Percentiles rank a stretch among this genome's conserved stretches.
Evolutionary conservation across 2,113 vertebrate genomes (phyloP).

Genomic region (Hiodon alosoides): DNA sequence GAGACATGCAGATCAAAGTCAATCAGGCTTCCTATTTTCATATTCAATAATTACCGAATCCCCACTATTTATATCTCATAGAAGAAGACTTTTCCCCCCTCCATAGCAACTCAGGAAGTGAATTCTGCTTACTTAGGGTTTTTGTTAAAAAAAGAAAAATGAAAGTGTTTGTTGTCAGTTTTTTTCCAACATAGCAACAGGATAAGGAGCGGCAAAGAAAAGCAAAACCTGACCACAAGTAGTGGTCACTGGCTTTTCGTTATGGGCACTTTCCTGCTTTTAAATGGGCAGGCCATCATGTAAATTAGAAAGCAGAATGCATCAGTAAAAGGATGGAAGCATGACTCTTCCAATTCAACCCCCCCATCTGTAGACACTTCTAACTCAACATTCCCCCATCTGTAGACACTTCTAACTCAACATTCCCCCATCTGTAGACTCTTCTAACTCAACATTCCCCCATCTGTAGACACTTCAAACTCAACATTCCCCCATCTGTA

Average conservation of each 20-base stretch:
- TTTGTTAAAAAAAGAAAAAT: conserved; percentile 36
- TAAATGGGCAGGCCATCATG: conserved; percentile 24
- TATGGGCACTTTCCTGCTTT: conserved; percentile 14
- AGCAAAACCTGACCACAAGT: conserved; percentile 34
- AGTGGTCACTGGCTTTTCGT: conserved; percentile 22
- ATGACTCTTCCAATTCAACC: no score
- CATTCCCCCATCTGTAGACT: no score
- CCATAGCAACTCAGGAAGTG: conserved; percentile 49
- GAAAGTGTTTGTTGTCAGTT: conserved; percentile 37
- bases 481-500: no score
- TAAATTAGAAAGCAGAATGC: conserved; percentile 10
- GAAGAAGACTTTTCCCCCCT: conserved; percentile 38
- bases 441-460: no score
- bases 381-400: background rate
- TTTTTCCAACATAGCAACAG: conserved; percentile 43
- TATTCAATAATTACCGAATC: conserved; percentile 64
- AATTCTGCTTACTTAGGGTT: conserved; percentile 57
- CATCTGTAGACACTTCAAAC: no score
- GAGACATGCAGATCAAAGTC: conserved; percentile 47
- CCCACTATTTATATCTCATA: conserved; percentile 61
- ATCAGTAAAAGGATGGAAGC: background rate
- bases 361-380: no score
- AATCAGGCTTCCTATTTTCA: conserved; percentile 49
- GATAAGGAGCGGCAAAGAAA: conserved; percentile 31
- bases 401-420: no score